phyloP scores from a whole-genome alignment of 2,797 vertebrate genomes.

The Sebastes iracundus region DNA sequence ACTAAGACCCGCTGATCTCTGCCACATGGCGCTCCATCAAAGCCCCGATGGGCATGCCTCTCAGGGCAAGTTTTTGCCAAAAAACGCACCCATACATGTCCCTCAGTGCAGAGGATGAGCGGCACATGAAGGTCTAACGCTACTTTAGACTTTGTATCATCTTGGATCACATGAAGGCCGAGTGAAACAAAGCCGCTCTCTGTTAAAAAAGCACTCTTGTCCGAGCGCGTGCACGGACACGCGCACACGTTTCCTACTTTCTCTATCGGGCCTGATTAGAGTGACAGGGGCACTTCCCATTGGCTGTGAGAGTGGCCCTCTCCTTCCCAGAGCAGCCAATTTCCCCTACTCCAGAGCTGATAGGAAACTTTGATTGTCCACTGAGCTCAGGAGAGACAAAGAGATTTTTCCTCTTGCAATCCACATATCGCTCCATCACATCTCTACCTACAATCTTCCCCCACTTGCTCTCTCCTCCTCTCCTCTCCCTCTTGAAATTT shows the following conservation, averaged over 20 bases:
- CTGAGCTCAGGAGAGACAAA: constrained; percentile 79
- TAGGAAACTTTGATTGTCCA: constrained; percentile 86
- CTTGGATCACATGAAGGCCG: constrained; percentile 57
- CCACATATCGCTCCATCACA: constrained; percentile 76
- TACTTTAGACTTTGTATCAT: constrained; percentile 73
- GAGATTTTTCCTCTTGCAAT: constrained; percentile 81
- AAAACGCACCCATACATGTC: constrained; percentile 60
- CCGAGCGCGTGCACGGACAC: constrained; percentile 12
- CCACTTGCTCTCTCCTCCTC: constrained; percentile 54
- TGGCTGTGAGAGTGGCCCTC: constrained; percentile 83
- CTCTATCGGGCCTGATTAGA: constrained; percentile 80
- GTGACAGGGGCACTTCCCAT: constrained; percentile 87
- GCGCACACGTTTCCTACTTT: constrained; percentile 74
- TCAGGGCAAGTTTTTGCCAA: constrained; percentile 74
- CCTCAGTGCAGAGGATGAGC: constrained; percentile 70
- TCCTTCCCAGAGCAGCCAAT: constrained; percentile 86
- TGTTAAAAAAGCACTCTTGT: constrained; percentile 51
- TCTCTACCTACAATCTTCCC: constrained; percentile 65
- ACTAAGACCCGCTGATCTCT: constrained; percentile 84
- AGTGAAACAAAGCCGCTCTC: constrained; percentile 62
- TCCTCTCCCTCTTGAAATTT: constrained; percentile 44
- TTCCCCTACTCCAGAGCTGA: constrained; percentile 83
- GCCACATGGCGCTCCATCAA: constrained; percentile 86
- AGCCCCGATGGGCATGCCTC: constrained; percentile 77
- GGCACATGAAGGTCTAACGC: constrained; percentile 73